phyloP scores from a whole-genome alignment of 2,113 vertebrate genomes.

The Spilogale gracilis region DNA sequence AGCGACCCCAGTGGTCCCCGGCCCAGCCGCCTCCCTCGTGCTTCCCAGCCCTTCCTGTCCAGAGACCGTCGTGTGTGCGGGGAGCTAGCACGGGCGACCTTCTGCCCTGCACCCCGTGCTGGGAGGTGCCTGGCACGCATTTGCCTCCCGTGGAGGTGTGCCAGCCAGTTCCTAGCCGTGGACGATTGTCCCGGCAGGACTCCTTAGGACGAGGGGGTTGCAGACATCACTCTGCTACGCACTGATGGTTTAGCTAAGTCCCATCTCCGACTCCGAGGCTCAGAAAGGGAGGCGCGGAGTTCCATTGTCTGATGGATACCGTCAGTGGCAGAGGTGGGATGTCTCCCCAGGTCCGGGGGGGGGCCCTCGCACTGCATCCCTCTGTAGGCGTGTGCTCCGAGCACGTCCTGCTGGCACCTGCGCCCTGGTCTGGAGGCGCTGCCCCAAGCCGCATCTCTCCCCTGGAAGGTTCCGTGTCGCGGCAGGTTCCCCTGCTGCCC shows the following conservation, averaged over 20 bases:
- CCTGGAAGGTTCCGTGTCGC: too few relatives aligned
- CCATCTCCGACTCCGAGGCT: neutral
- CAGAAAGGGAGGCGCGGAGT: neutral
- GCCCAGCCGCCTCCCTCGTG: neutral
- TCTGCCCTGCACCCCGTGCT: neutral
- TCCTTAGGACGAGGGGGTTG: neutral
- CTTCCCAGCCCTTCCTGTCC: neutral
- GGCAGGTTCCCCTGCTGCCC: neutral
- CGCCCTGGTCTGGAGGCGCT: too few relatives aligned
- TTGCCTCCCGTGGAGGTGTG: neutral
- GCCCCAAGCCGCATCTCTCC: accelerated
- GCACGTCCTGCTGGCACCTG: neutral
- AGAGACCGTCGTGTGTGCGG: neutral
- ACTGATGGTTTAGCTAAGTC: accelerated
- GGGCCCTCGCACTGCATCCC: accelerated
- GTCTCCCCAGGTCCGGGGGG: accelerated
- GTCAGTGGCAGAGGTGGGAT: neutral
- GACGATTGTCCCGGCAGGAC: too few relatives aligned
- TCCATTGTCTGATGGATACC: accelerated
- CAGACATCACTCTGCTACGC: accelerated
- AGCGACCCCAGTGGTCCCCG: neutral
- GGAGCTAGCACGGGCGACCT: neutral
- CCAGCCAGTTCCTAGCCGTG: accelerated
- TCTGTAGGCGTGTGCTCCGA: accelerated
- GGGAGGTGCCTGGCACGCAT: accelerated